Base-by-base conservation (phyloP, 2,113 vertebrate species). In the Catharus bicknelli region DNA sequence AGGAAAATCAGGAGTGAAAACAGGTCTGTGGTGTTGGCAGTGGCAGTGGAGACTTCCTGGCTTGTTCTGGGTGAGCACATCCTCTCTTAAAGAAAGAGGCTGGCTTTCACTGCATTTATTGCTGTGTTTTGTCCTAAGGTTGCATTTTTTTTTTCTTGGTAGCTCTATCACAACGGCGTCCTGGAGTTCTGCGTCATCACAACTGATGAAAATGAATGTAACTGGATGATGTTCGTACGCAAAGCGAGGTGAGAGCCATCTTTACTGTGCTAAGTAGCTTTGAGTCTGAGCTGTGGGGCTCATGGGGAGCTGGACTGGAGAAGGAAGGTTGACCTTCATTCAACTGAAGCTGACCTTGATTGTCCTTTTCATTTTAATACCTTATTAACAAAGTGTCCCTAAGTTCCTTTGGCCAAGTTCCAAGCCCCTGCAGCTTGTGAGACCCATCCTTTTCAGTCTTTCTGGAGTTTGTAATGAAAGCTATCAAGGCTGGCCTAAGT, bases 151-250 rank as follows among this genome's bases (percentile, higher is more conserved):
- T 69, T 96, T 94, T 90, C 29, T 58, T 90, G 79, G 18, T 87
- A 99, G 99, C 98, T 99, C 95, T 99, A 99, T 85, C 99, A 99
- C 96, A 99, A 94, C 8, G 98, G 98, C 10, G 98, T 99, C 85
- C 96, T 99, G 45, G 99, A 99, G 92, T 99, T 99, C 97, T 99
- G 97, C 77, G 93, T 99, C 18, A 97, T 99, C 69, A 99, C 99
- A 17, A 94, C 98, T 4, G 98, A 99, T 67, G 99, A 99, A 96
- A 99, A 99, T 20, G 99, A 99, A 93, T 99, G 99, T 97, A 99
- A 99, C 72, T 99, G 99, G 99, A 99, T 99, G 99, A 99, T 99
- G 99, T 99, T 99, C 90, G 99, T 99, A 55, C 98, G 97, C 80
- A 99, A 98, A 97, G 99, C 99, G 51, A 98, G 99, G 99, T 99